Percentiles rank a stretch among this genome's conserved stretches.
Evolutionary conservation across 2,797 vertebrate genomes (phyloP).

Genomic region (Micromesistius poutassou): DNA sequence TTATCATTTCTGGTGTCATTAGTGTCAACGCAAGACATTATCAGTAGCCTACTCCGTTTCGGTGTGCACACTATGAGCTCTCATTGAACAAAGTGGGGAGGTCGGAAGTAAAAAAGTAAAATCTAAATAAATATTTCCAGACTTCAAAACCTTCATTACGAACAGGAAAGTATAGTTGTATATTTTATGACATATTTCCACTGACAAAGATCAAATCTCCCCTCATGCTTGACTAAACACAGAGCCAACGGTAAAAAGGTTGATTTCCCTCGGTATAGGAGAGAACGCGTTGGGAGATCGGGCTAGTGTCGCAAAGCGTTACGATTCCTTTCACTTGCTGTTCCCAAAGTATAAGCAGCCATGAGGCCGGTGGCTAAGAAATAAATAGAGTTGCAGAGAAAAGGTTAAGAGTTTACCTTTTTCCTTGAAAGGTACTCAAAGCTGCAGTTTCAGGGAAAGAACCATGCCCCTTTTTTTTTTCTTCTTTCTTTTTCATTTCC

Average conservation of each 20-base stretch:
- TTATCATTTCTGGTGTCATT: background rate
- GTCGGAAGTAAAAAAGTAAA: background rate
- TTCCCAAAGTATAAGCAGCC: slow-evolving; percentile 3
- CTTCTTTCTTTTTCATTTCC: slow-evolving; percentile 29
- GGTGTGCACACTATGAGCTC: background rate
- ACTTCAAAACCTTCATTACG: background rate
- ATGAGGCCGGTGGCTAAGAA: slow-evolving; percentile 1
- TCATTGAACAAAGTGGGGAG: background rate
- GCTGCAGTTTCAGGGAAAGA: slow-evolving; percentile 43
- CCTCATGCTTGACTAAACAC: background rate
- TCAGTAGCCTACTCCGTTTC: background rate
- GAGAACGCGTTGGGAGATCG: background rate
- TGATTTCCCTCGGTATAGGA: background rate
- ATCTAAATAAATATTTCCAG: background rate
- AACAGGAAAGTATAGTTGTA: background rate
- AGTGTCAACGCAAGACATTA: background rate
- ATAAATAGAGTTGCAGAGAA: background rate
- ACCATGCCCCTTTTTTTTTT: slow-evolving; percentile 30
- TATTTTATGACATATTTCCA: background rate
- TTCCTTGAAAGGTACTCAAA: slow-evolving; percentile 28
- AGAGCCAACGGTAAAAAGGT: background rate
- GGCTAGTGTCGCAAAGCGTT: background rate
- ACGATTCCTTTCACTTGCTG: background rate
- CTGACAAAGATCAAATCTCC: background rate
- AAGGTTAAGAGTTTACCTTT: slow-evolving; percentile 4